A percentile compares a stretch with the other conserved stretches of the same genome.
Conservation (phyloP, 2,113 vertebrate genomes). For the Parus major region DNA sequence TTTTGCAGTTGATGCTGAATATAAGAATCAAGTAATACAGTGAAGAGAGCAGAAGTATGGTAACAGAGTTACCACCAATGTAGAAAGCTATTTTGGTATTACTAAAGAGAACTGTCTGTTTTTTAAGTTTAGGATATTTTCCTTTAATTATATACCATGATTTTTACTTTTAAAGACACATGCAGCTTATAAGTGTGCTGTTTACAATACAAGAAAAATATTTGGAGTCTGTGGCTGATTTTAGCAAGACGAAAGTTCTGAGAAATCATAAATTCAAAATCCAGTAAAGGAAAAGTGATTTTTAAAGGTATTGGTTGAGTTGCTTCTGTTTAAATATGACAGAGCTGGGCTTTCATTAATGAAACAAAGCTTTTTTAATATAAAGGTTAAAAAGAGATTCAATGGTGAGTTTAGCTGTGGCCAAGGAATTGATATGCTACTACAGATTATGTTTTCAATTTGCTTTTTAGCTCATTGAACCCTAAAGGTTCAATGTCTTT, state of each 20-base stretch:
- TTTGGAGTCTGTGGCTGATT: neutral
- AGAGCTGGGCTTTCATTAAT: neutral
- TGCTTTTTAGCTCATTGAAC: neutral
- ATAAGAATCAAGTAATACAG: neutral
- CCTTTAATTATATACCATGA: accelerated
- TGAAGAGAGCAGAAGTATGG: neutral
- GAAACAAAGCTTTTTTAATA: neutral
- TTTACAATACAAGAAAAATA: neutral
- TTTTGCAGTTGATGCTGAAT: neutral
- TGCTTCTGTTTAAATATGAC: neutral
- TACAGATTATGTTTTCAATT: neutral
- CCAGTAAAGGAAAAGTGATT: neutral
- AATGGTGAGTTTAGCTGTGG: neutral
- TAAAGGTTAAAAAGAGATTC: neutral
- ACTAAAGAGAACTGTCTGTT: neutral
- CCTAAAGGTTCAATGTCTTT: neutral
- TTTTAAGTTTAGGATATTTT: neutral
- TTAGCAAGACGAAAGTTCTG: neutral
- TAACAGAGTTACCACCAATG: neutral
- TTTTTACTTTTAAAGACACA: neutral
- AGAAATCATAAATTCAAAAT: neutral
- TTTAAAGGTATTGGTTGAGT: neutral
- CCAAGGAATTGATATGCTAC: neutral
- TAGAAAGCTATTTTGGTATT: neutral
- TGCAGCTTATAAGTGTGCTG: neutral